Percentiles rank a stretch among this genome's conserved stretches.
phyloP scores from a whole-genome alignment of 2,113 vertebrate species.

The Chlamydotis undulata region DNA sequence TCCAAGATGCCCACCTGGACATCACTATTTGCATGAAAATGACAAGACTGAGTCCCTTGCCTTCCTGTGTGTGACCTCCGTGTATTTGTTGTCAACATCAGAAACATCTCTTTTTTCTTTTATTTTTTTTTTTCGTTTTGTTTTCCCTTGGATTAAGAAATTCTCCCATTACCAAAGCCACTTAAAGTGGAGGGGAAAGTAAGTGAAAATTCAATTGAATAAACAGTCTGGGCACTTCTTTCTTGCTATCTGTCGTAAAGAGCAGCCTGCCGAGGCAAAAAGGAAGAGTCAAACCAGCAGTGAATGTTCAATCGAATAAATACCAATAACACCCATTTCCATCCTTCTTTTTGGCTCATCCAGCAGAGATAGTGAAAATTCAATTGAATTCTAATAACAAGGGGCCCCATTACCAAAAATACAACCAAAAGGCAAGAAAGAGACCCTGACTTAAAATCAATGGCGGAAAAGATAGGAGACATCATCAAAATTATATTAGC shows the following conservation, averaged over 20 bases:
- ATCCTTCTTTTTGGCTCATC: constrained; percentile 33
- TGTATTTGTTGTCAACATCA: not conserved
- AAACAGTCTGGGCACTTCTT: not conserved
- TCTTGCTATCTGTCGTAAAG: not conserved
- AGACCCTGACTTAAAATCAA: constrained; percentile 67
- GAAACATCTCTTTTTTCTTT: not conserved
- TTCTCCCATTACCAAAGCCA: not conserved
- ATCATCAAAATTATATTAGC: constrained; percentile 75
- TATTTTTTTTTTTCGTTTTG: not conserved
- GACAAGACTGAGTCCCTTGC: not conserved
- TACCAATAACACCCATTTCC: not conserved
- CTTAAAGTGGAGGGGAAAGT: not conserved
- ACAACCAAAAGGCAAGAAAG: constrained; percentile 30
- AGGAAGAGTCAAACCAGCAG: not conserved
- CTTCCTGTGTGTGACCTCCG: not conserved
- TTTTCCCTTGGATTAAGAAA: constrained; percentile 24
- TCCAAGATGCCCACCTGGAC: not conserved
- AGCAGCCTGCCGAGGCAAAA: not conserved
- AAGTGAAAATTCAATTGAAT: constrained; percentile 56
- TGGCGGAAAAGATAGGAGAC: constrained; percentile 62
- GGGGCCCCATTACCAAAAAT: constrained; percentile 38
- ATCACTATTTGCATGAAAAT: not conserved
- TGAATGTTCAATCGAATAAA: constrained; percentile 24
- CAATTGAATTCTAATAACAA: constrained; percentile 55
- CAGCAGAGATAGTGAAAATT: constrained; percentile 48